A percentile compares a stretch with the other conserved stretches of the same genome.
Conservation (phyloP, 2,113 vertebrate species). For the Crotalus helleri region DNA sequence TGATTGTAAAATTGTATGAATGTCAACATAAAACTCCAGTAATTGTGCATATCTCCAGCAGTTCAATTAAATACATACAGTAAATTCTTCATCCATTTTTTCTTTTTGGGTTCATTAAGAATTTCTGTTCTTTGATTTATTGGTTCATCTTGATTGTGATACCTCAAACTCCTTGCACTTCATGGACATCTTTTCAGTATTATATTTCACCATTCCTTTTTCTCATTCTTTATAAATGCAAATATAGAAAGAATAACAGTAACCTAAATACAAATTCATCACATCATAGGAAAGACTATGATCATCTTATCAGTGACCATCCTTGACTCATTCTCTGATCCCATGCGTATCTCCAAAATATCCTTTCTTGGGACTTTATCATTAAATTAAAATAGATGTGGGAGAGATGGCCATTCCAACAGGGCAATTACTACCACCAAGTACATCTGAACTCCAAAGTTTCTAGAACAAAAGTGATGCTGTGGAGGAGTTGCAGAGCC, state of each 20-base stretch:
- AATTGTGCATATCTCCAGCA: neutral
- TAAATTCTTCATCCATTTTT: neutral
- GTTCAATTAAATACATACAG: neutral
- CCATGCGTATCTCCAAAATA: neutral
- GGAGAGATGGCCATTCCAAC: neutral
- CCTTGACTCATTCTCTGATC: neutral
- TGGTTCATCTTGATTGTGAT: too few relatives aligned
- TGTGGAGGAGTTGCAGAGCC: neutral
- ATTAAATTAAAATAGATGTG: neutral
- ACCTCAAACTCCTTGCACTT: neutral
- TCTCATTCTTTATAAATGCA: neutral
- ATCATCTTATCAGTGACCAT: neutral
- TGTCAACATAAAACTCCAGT: neutral
- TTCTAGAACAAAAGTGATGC: neutral
- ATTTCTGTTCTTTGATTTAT: neutral
- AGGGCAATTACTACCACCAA: neutral
- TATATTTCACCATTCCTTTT: neutral
- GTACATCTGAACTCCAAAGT: neutral
- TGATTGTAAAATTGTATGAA: neutral
- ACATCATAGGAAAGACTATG: neutral
- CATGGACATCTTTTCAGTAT: neutral
- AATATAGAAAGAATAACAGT: neutral
- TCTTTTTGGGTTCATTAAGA: neutral
- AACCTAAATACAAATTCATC: neutral
- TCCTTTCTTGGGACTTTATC: neutral